phyloP scores from a whole-genome alignment of 2,797 vertebrate genomes.

The Eremophila alpestris region DNA sequence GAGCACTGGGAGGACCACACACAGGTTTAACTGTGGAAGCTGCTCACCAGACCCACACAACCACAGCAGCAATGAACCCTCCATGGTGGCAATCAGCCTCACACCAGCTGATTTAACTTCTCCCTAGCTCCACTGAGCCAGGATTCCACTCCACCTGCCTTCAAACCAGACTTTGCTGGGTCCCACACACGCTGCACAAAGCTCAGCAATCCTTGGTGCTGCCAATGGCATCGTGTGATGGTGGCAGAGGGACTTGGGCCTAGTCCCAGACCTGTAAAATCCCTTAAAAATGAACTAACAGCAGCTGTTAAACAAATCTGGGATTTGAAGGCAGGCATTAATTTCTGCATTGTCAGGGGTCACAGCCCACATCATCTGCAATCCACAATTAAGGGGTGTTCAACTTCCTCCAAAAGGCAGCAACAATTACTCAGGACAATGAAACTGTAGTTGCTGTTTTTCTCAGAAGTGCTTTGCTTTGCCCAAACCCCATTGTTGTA shows the following conservation, averaged over 20 bases:
- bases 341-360: neutral
- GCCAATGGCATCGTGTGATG: neutral
- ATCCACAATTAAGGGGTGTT: neutral
- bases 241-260: neutral
- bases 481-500: neutral
- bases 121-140: neutral
- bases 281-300: conserved; percentile 10
- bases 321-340: neutral
- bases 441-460: neutral
- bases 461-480: neutral
- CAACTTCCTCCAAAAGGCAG: neutral
- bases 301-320: neutral
- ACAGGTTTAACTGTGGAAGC: fast-evolving
- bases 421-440: neutral
- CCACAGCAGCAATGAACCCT: neutral
- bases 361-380: neutral
- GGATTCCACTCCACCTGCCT: neutral
- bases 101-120: neutral
- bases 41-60: neutral
- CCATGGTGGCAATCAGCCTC: neutral
- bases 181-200: neutral
- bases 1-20: neutral
- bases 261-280: neutral
- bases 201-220: neutral
- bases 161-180: neutral